Base-by-base conservation (phyloP, 2,888 invertebrate species). In the Apodemia mormo region DNA sequence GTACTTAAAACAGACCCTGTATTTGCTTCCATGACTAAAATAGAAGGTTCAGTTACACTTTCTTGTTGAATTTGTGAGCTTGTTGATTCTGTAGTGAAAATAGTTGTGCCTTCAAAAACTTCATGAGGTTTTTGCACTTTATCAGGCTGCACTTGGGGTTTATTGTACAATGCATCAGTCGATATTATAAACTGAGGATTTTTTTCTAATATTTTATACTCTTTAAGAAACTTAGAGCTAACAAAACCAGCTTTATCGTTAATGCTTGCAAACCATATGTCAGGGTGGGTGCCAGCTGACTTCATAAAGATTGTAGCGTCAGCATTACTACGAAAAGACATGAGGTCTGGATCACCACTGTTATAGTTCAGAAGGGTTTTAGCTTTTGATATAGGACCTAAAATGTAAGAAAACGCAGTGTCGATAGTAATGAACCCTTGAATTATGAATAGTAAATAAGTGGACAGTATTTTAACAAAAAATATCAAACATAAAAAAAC, bases 181-280 rank as follows among this genome's bases (percentile, higher is more conserved):
- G 87, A 80, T 65, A 95, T 87, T 76, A 81, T 82, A 75, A 76
- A 78, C 76, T 71, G 93, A 78, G 72, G 88, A 79, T 76, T 85
- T 81, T 71, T 93, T 74, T 78, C 81, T 6, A 93, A 71, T 65
- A 96, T 78, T 83, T 94, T 95, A 6, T 80, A 80, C 88, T 97
- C 97, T 78, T 88, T 89, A 67, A 97, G 82, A 77, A 95, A 93
- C 0, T 79, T 80, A 68, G 90, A 87, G 37, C 95, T 95, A 0
- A 94, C 94, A 84, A 96, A 97, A 37, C 97, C 97, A 71, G 94
- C 85, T 80, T 94, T 94, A 45, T 95, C 96, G 75, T 94, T 90
- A 65, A 96, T 95, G 87, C 94, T 95, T 65, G 94, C 96, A 74
- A 95, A 96, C 96, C 96, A 97, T 67, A 95, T 83, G 73, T 95